Base-by-base conservation (phyloP, 2,888 invertebrate species). In the Chirona hameri region DNA sequence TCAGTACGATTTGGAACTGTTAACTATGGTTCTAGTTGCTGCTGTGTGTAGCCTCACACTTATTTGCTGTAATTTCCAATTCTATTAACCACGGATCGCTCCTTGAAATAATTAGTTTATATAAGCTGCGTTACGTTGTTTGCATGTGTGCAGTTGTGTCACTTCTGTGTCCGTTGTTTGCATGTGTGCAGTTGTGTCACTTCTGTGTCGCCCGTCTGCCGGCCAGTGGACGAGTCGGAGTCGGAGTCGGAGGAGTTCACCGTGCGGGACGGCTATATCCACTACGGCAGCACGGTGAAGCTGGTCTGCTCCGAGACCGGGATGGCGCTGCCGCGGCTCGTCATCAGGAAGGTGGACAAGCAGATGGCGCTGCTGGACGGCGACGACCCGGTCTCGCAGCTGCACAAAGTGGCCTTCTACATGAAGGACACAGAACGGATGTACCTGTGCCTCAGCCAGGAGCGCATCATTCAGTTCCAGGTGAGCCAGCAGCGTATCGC, bases 341-440 rank as follows among this genome's bases (percentile, higher is more conserved):
- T 99, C 85, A 96, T 97, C 87, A 91, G 96, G 85, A 96, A 96
- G 91, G 98, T 98, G 83, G 99, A 99, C 90, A 99, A 99, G 88
- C 99, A 99, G 90, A 98, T 98, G 92, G 98, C 99, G 0, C 91
- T 99, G 60, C 89, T 99, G 83, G 99, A 99, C 90, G 98, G 98
- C 0, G 99, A 99, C 87, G 99, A 99, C 89, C 99, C 99, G 0
- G 99, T 99, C 0, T 99, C 99, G 0, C 99, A 99, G 88, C 91
- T 99, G 24, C 99, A 99, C 90, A 99, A 99, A 89, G 99, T 99
- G 90, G 98, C 99, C 81, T 99, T 99, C 90, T 98, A 98, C 89
- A 98, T 99, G 96, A 98, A 99, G 89, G 99, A 99, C 89, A 98
- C 99, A 0, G 98, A 98, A 88, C 91, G 97, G 84, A 98, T 99